Evolutionary conservation across 2,888 invertebrate genomes (phyloP).

Genomic region (Euproctis similis): DNA sequence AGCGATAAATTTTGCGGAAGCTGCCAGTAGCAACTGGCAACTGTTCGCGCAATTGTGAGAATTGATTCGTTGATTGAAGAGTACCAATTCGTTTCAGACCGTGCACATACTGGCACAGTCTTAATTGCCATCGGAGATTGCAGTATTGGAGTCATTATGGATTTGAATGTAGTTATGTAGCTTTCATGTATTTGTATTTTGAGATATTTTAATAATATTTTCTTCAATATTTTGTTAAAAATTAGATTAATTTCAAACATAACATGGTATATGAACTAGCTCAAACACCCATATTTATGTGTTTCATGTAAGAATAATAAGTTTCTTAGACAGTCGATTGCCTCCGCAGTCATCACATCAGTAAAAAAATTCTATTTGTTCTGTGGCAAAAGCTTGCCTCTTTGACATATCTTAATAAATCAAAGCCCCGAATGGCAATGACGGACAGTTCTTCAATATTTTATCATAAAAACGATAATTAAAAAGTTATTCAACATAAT

Average conservation of each 20-base stretch:
- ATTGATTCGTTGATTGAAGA: slow-evolving; percentile 76
- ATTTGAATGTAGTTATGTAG: slow-evolving; percentile 27
- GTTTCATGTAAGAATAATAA: too few species aligned
- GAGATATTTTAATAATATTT: not conserved
- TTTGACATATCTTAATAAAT: too few species aligned
- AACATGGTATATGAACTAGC: too few species aligned
- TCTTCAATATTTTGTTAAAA: too few species aligned
- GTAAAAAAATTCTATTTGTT: too few species aligned
- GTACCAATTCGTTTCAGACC: slow-evolving; percentile 68
- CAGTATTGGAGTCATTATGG: slow-evolving; percentile 50
- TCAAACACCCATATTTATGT: too few species aligned
- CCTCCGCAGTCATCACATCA: too few species aligned
- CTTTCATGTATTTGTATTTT: too few species aligned
- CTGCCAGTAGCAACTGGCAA: slow-evolving; percentile 71
- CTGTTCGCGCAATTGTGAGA: slow-evolving; percentile 69
- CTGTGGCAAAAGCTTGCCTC: too few species aligned
- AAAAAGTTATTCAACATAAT: slow-evolving; percentile 9
- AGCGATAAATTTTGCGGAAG: slow-evolving; percentile 70
- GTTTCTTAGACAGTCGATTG: too few species aligned
- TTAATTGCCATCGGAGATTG: slow-evolving; percentile 71
- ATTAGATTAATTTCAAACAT: too few species aligned
- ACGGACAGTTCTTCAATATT: not conserved
- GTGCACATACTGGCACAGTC: slow-evolving; percentile 54
- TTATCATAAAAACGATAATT: slow-evolving; percentile 8
- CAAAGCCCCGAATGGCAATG: too few species aligned